These are phyloP conservation scores for Otocyon megalotis DNA, from an alignment of 2,113 vertebrate species.

Conservation along the genomic window DNA sequence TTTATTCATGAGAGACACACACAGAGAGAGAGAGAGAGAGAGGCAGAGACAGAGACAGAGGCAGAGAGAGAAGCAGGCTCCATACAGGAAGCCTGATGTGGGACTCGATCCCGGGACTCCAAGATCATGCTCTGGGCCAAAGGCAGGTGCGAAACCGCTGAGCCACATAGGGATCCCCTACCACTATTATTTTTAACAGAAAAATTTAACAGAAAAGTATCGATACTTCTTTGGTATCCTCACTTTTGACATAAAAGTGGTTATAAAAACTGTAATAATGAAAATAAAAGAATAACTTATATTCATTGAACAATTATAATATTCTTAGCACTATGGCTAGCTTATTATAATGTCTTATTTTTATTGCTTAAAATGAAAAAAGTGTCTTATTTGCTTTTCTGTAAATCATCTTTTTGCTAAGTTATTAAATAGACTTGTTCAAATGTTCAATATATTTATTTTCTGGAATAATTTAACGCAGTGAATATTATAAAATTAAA, in stretches of 20 bases:
- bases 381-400: not conserved
- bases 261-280: not conserved
- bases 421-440: not conserved
- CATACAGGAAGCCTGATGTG: too few relatives aligned
- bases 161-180: not conserved
- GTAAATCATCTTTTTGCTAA: not conserved
- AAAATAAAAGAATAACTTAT: not conserved
- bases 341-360: not conserved
- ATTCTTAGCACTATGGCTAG: not conserved
- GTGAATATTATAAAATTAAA: not conserved
- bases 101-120: too few relatives aligned
- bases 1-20: too few relatives aligned
- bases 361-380: not conserved
- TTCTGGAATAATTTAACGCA: constrained; percentile 19
- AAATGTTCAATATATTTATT: not conserved
- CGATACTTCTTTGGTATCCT: not conserved
- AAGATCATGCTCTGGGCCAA: too few relatives aligned
- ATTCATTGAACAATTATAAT: not conserved
- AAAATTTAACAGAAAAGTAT: constrained; percentile 44
- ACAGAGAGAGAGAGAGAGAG: too few relatives aligned
- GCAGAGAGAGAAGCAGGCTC: too few relatives aligned
- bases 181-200: not conserved
- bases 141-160: too few relatives aligned
- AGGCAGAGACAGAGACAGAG: too few relatives aligned
- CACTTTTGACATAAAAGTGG: not conserved